phyloP scores from a whole-genome alignment of 1,140 invertebrate species.

The Oncopodura yosiiana region DNA sequence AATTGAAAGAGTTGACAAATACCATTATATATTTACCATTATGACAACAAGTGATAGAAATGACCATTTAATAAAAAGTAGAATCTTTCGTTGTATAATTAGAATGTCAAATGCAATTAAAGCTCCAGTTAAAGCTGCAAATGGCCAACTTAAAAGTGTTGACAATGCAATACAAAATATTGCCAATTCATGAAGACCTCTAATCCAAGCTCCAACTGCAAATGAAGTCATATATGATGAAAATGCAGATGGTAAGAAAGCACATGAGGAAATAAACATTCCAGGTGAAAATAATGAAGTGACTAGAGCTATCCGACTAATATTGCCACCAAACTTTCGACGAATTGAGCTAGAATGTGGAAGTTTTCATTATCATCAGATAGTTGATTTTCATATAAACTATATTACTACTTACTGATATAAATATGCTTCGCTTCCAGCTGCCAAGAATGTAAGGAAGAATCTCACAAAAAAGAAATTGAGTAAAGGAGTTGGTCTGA shows the following conservation, averaged over 20 bases:
- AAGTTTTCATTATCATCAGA: not conserved
- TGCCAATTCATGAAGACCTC: slow-evolving; percentile 63
- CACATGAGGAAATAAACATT: slow-evolving; percentile 79
- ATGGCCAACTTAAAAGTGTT: slow-evolving; percentile 77
- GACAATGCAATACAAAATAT: slow-evolving; percentile 73
- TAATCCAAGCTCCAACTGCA: slow-evolving; percentile 78
- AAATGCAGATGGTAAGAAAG: slow-evolving; percentile 89
- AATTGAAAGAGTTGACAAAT: not conserved
- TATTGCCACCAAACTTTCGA: slow-evolving; percentile 77
- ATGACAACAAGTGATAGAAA: slow-evolving; percentile 57
- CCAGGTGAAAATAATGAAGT: slow-evolving; percentile 78
- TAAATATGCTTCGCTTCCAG: slow-evolving; percentile 80
- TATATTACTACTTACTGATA: slow-evolving; percentile 62
- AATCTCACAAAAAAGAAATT: slow-evolving; percentile 84
- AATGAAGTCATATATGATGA: slow-evolving; percentile 59
- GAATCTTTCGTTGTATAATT: slow-evolving; percentile 51
- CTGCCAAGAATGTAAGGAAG: slow-evolving; percentile 66
- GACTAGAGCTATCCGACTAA: slow-evolving; percentile 70
- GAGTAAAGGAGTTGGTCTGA: slow-evolving; percentile 68
- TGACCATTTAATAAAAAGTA: slow-evolving; percentile 64
- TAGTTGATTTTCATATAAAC: slow-evolving; percentile 6
- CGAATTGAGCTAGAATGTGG: slow-evolving; percentile 62
- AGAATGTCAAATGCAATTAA: slow-evolving; percentile 84
- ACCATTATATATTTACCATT: slow-evolving; percentile 42
- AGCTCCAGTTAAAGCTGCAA: slow-evolving; percentile 75